Evolutionary conservation across 2,888 invertebrate genomes (phyloP).

Genomic region (Synanthedon tipuliformis): DNA sequence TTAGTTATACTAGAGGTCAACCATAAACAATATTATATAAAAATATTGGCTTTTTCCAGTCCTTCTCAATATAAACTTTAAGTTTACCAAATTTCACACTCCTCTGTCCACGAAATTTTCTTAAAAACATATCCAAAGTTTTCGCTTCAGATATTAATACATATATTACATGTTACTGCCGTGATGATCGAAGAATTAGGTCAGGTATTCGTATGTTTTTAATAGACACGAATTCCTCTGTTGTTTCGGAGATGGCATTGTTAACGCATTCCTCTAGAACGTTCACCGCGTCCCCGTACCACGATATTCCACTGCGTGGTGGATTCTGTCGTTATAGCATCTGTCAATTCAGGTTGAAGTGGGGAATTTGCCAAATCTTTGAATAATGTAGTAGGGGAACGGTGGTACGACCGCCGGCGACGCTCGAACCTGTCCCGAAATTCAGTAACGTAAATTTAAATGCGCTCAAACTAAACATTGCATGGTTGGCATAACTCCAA

Average conservation of each 20-base stretch:
- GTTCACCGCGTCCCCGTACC: slow-evolving; percentile 4
- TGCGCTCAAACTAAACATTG: slow-evolving; percentile 36
- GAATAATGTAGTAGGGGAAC: background rate
- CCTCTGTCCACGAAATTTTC: too few relatives aligned
- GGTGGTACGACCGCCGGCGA: background rate
- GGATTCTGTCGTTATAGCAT: slow-evolving; percentile 6
- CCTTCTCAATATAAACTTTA: too few relatives aligned
- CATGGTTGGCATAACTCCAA: slow-evolving; percentile 51
- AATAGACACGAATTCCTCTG: slow-evolving; percentile 33
- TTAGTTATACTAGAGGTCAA: too few relatives aligned
- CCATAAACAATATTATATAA: too few relatives aligned
- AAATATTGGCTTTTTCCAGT: too few relatives aligned
- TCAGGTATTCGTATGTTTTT: slow-evolving; percentile 33
- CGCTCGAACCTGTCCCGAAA: slow-evolving; percentile 17
- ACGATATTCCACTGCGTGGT: slow-evolving; percentile 2
- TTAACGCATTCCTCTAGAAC: slow-evolving; percentile 12
- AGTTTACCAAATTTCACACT: too few relatives aligned
- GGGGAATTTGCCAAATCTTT: background rate
- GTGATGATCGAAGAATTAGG: slow-evolving; percentile 2
- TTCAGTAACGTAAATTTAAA: slow-evolving; percentile 52
- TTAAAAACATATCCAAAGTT: too few relatives aligned
- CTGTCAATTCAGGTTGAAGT: background rate
- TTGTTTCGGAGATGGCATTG: slow-evolving; percentile 15
- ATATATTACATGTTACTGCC: too few relatives aligned
- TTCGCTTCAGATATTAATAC: too few relatives aligned